Base-by-base conservation (phyloP, 1,140 invertebrate genomes). In the Nasonia giraulti region DNA sequence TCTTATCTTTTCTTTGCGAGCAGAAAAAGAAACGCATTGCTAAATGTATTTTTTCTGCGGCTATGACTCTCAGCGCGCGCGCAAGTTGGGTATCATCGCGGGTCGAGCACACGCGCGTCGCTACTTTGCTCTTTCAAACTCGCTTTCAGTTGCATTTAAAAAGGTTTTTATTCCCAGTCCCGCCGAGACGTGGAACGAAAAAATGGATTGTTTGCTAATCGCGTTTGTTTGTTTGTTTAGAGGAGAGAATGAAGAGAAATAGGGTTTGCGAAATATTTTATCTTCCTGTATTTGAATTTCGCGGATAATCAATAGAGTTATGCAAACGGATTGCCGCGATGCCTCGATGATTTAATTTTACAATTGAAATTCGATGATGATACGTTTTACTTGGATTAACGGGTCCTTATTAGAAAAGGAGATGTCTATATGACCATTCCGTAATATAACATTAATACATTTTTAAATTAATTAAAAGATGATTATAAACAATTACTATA, bases 11-110 rank as follows among this genome's bases (percentile, higher is more conserved):
- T 77, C 40, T 79, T 62, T 31, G 23, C 40, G 4, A 10, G 33
- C 47, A 62, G 20, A 85, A 85, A 85, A 50, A 78, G 62, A 33
- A 69, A 76, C 37, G 23, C 20, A 76, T 82, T 77, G 66, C 77
- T n/a, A 77, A 85, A 85, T 73, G 27, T 23, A 78, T 12, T 50
- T 73, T 50, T 81, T 33, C 31, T 27, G 33, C 12, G 1, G 0
- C 27, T 17, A 27, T 50, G 55, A 17, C 12, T 80, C 55, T 66
- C 71, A 33, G 11, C 17, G 12, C 17, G 12, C 76, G 47, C n/a
- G n/a, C 27, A 27, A 83, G 73, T 62, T n/a, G 17, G 4, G 55
- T 20, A 62, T 71, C 44, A 14, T 74, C 47, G 62, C 12, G 31
- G 37, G 37, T 23, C 47, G 76, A 55, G 50, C 50, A 55, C 50